Percentiles rank a stretch among this genome's conserved stretches.
Conservation (phyloP, 2,888 invertebrate genomes). For the Opisthograptis luteolata region DNA sequence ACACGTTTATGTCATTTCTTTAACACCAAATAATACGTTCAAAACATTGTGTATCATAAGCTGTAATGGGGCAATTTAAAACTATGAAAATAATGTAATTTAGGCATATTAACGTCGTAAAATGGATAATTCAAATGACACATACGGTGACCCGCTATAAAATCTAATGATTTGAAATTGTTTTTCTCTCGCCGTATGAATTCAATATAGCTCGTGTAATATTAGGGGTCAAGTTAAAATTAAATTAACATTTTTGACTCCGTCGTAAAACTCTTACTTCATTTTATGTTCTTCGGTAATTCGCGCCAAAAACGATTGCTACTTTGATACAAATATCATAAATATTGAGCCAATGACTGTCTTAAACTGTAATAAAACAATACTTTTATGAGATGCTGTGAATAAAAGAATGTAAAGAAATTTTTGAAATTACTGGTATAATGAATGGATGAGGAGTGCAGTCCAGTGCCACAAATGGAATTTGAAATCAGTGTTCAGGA, state of each 20-base stretch:
- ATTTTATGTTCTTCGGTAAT: constrained; percentile 36
- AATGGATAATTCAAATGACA: constrained; percentile 37
- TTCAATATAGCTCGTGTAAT: constrained; percentile 28
- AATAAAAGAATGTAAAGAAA: too few species aligned
- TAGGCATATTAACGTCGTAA: constrained; percentile 28
- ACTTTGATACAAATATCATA: constrained; percentile 48
- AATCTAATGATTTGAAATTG: constrained; percentile 39
- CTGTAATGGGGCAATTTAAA: constrained; percentile 18
- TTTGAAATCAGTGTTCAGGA: too few species aligned
- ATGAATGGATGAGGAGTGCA: too few species aligned
- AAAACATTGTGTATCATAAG: constrained; percentile 9
- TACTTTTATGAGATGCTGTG: too few species aligned
- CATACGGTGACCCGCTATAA: constrained; percentile 28
- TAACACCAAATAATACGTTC: constrained; percentile 11
- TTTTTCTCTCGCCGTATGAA: constrained; percentile 30
- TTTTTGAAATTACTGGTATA: too few species aligned
- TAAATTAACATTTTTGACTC: constrained; percentile 41
- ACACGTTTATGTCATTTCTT: constrained; percentile 13
- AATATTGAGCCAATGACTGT: constrained; percentile 43
- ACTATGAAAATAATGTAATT: constrained; percentile 27
- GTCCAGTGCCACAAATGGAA: too few species aligned
- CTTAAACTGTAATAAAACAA: constrained; percentile 21
- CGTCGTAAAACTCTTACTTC: constrained; percentile 37
- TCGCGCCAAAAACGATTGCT: constrained; percentile 47
- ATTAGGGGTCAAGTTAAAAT: constrained; percentile 32